phyloP scores from a whole-genome alignment of 2,113 vertebrate genomes.

The Fulica atra region DNA sequence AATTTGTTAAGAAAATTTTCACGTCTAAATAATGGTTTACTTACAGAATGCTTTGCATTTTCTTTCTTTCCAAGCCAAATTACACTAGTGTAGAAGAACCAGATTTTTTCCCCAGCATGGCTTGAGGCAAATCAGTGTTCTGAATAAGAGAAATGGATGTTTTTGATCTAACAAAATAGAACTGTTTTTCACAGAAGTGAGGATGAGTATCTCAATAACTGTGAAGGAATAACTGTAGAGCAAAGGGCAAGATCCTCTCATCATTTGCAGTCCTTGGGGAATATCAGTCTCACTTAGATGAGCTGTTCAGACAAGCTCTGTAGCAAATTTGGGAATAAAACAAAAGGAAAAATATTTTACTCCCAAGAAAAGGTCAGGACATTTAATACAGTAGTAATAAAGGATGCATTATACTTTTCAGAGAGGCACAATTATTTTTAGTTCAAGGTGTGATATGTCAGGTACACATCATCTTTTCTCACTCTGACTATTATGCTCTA shows the following conservation, averaged over 20 bases:
- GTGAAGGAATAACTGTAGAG: conserved; percentile 17
- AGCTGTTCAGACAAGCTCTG: conserved; percentile 22
- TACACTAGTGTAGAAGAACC: background rate
- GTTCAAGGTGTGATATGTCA: background rate
- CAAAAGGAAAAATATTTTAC: conserved; percentile 30
- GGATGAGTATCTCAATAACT: conserved; percentile 12
- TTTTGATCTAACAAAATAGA: conserved; percentile 33
- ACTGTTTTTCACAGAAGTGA: background rate
- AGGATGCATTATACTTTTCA: background rate
- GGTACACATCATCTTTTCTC: background rate
- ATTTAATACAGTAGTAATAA: background rate
- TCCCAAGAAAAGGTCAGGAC: background rate
- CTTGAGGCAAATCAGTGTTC: conserved; percentile 7
- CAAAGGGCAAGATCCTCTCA: conserved; percentile 41
- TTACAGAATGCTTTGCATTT: background rate
- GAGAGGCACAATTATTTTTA: conserved; percentile 13
- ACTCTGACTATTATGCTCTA: background rate
- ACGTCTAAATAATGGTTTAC: background rate
- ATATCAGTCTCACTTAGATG: conserved; percentile 45
- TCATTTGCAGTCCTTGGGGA: conserved; percentile 22
- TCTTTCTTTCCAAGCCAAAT: background rate
- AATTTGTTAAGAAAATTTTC: background rate
- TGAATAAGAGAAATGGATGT: conserved; percentile 19
- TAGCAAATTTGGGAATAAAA: conserved; percentile 21
- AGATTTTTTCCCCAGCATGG: background rate